phyloP scores from a whole-genome alignment of 1,140 invertebrate species.

The Protaetia brevitarsis region DNA sequence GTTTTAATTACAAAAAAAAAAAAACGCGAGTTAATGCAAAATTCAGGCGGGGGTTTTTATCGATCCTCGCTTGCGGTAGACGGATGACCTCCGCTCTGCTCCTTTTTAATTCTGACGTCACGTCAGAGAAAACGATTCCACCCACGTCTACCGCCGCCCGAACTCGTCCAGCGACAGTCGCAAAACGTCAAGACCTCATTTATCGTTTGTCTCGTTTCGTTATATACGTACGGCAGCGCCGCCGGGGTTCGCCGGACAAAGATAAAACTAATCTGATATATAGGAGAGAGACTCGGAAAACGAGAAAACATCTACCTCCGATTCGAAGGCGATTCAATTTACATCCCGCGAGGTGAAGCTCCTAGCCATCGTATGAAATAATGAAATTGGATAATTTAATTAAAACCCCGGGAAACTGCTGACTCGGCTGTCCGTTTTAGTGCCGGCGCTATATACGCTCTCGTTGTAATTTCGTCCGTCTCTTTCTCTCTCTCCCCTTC shows the following conservation, averaged over 20 bases:
- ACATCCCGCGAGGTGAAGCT: neutral
- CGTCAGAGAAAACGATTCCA: too few relatives aligned
- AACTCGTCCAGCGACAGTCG: too few relatives aligned
- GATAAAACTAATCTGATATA: conserved; percentile 12
- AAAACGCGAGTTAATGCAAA: too few relatives aligned
- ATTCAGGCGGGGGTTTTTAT: too few relatives aligned
- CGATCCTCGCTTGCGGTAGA: too few relatives aligned
- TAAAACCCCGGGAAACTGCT: conserved; percentile 10
- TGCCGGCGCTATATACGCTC: neutral
- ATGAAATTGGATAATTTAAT: conserved; percentile 16
- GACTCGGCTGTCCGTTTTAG: too few relatives aligned
- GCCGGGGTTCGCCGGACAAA: neutral
- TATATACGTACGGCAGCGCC: too few relatives aligned
- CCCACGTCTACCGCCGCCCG: too few relatives aligned
- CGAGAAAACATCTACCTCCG: conserved; percentile 9
- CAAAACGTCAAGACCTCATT: neutral
- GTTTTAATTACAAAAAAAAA: too few relatives aligned
- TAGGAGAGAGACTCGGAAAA: conserved; percentile 4
- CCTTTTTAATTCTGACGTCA: too few relatives aligned
- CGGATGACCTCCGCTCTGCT: too few relatives aligned
- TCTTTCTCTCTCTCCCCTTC: neutral
- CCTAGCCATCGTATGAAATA: conserved; percentile 1
- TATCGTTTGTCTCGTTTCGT: too few relatives aligned
- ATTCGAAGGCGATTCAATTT: conserved; percentile 9
- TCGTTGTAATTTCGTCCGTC: neutral